These are phyloP conservation scores for Palythoa caribaeorum DNA, from an alignment of 92 coral and sea anemone genomes.

Conservation along the genomic window DNA sequence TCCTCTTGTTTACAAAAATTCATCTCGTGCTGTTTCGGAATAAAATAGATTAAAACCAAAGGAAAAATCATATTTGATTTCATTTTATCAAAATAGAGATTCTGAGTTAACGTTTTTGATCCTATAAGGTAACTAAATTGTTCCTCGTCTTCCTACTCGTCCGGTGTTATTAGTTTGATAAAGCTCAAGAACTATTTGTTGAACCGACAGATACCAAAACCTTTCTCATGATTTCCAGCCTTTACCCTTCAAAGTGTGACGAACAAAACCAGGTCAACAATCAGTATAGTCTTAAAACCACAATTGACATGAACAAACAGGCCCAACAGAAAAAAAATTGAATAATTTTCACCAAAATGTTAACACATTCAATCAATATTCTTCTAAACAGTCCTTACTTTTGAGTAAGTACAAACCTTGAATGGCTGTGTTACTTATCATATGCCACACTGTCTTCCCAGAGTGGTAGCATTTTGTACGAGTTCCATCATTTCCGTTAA, in stretches of 20 bases:
- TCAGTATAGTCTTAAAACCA: not conserved
- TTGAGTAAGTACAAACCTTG: not conserved
- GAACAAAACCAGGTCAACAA: not conserved
- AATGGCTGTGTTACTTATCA: not conserved
- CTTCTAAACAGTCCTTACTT: not conserved
- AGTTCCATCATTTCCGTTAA: not conserved
- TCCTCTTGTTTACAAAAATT: not conserved
- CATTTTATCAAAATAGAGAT: not conserved
- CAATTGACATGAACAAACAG: not conserved
- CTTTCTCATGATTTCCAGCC: not conserved
- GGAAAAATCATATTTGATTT: not conserved
- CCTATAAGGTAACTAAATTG: not conserved
- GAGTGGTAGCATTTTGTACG: not conserved
- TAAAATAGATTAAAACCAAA: not conserved
- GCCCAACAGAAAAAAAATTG: not conserved
- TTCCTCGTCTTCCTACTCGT: not conserved
- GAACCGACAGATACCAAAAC: not conserved
- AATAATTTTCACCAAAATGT: not conserved
- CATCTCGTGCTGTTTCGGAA: not conserved
- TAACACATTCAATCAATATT: no score
- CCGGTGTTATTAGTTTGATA: not conserved
- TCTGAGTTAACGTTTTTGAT: not conserved
- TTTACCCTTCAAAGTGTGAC: not conserved
- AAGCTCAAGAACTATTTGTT: not conserved
- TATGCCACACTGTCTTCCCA: not conserved